Evolutionary conservation across 2,113 vertebrate species (phyloP), one percentile per base, ranked within the genome.

Genomic region (Eudyptes chrysolophus): DNA sequence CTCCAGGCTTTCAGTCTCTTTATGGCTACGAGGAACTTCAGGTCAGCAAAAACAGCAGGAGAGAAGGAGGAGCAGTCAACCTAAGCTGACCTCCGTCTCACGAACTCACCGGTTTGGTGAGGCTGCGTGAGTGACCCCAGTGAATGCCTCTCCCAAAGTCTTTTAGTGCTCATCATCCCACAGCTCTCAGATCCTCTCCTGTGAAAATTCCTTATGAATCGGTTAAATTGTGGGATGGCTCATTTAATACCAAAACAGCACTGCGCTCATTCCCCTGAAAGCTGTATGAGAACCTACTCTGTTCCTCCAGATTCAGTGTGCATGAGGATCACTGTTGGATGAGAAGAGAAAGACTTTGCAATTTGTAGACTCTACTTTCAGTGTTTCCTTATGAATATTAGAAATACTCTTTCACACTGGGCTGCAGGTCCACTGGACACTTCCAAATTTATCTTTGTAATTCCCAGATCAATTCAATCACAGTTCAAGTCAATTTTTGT

Each of bases 21-120:
- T 83, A 83, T 85, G 80, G 25, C 70, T 68, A 52, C 46, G 69
- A 95, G 84, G 65, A 94, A 40, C 84, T 91, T 65, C 78, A 88
- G 90, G 78, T 95, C 87, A 94, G 66, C n/a, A 46, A 94, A 85
- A 94, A 21, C 78, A 95, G 84, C 49, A 83, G 90, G 92, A 76
- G 51, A 79, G 26, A 30, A 87, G 70, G 74, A 89, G 57, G 25
- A 95, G 27, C 25, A 85, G 66, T 54, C 90, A 94, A n/a, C 54
- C 75, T 58, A 77, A 83, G 27, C 54, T 86, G 84, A 61, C 78
- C 84, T 57, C 77, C 62, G 3, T 57, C 74, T 85, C 78, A 54
- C 0, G 0, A 40, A n/a, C 74, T 75, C 40, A 48, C 74, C 1
- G 3, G 6, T 30, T 57, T 82, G 84, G 65, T 44, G 81, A 62